Evolutionary conservation across 1,140 invertebrate genomes (phyloP), one percentile per base, ranked within the genome.

Genomic region (Drosophila watanabei): DNA sequence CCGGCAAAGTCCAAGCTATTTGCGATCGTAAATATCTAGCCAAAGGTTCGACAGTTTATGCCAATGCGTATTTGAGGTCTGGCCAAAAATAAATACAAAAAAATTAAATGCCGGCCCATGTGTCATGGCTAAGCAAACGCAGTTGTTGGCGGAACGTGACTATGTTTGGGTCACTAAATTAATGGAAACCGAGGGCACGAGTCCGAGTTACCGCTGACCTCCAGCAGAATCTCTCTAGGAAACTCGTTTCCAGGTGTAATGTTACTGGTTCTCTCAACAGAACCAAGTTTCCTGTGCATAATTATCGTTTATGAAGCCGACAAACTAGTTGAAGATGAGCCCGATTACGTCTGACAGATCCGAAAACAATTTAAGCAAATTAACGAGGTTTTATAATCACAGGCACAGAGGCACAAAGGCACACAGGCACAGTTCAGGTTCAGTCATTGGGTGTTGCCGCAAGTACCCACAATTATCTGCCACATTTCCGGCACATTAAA

Each of bases 401-500:
- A 30, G 71, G 39, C 72, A 68, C 30, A 61, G 11, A 49, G 68
- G 24, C 24, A 24, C 24, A 24, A 24, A 24, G 24, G 24, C 24
- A 24, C 24, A 24, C 24, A 24, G 24, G 24, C 70, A 66, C 68
- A 68, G 57, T 56, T 65, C 39, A 37, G 52, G 33, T 18, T 32
- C 51, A 20, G 51, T 6, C 54, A 39, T 11, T 39, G 54, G 54
- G 54, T 39, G 54, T 39, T 52, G 49, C 49, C 49, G 49, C 49
- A 52, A 52, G 49, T 52, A 52, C 49, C 49, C 49, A 32, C 49
- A 52, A 52, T 52, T 52, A 52, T 52, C 49, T 52, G 49, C 49
- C 30, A 52, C 64, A 57, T 89, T 89, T 89, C 85, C 85, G 85
- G 86, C 86, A 81, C 68, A 61, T 85, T 76, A 85, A 80, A 71